These are phyloP conservation scores for Amblyraja radiata DNA, from an alignment of 2,797 vertebrate genomes.

Conservation along the genomic window DNA sequence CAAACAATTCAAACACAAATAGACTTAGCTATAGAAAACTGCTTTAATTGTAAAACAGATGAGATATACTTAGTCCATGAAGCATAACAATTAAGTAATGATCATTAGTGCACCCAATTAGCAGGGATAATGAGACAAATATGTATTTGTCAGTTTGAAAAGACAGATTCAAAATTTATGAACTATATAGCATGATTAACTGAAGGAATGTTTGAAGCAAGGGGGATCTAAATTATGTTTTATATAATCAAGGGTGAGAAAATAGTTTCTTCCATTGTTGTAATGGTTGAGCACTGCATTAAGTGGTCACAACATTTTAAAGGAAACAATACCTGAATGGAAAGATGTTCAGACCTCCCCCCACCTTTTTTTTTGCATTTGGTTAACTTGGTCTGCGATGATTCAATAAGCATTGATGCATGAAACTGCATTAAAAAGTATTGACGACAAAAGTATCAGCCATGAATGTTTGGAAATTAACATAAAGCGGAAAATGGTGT, in stretches of 20 bases:
- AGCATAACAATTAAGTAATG: neutral
- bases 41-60: neutral
- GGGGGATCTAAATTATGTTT: neutral
- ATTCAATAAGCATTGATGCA: neutral
- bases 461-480: neutral
- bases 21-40: neutral
- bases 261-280: neutral
- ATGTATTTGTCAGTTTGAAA: constrained; percentile 22
- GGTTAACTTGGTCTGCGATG: neutral
- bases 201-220: neutral
- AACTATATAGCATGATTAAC: neutral
- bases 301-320: no score
- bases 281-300: neutral
- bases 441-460: neutral
- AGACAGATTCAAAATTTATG: neutral
- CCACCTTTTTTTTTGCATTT: neutral
- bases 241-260: neutral
- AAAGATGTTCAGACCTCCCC: neutral
- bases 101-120: neutral
- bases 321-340: neutral
- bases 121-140: neutral
- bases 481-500: neutral
- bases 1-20: neutral
- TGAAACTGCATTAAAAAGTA: neutral
- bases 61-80: neutral